phyloP scores from a whole-genome alignment of 1,140 invertebrate genomes.

The Pseudomyrmex flavicornis region DNA sequence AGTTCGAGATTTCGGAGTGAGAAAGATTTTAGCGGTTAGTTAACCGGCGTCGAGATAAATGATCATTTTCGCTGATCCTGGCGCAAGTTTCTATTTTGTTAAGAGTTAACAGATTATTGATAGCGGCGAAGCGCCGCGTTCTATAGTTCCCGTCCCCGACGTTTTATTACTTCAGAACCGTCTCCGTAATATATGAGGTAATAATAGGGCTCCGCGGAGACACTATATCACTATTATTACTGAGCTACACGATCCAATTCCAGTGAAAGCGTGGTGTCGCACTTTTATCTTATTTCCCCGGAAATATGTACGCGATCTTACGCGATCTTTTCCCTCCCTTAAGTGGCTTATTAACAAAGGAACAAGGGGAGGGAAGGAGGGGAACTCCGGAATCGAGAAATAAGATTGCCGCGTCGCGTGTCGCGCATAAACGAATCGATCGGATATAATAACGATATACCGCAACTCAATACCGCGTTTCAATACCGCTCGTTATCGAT shows the following conservation, averaged over 20 bases:
- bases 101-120: conserved; percentile 55
- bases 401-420: conserved; percentile 4
- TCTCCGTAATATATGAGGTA: conserved; percentile 55
- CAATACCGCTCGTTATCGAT: conserved; percentile 1
- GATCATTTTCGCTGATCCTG: conserved; percentile 37
- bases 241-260: conserved; percentile 52
- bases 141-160: conserved; percentile 13
- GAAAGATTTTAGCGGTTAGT: conserved; percentile 1
- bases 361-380: background rate
- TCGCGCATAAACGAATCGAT: conserved; percentile 33
- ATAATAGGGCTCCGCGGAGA: conserved; percentile 48
- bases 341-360: conserved; percentile 35
- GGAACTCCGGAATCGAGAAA: conserved; percentile 5
- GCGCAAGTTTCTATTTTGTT: conserved; percentile 53
- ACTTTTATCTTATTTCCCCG: conserved; percentile 44
- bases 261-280: conserved; percentile 49
- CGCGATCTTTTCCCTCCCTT: conserved; percentile 13
- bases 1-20: background rate
- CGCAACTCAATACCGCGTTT: conserved; percentile 31
- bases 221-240: conserved; percentile 60
- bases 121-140: conserved; percentile 20
- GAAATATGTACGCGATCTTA: conserved; percentile 50
- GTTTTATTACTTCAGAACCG: conserved; percentile 51
- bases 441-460: conserved; percentile 52
- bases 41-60: conserved; percentile 32